Conservation (phyloP, 2,113 vertebrate genomes). For the Probosciger aterrimus region DNA sequence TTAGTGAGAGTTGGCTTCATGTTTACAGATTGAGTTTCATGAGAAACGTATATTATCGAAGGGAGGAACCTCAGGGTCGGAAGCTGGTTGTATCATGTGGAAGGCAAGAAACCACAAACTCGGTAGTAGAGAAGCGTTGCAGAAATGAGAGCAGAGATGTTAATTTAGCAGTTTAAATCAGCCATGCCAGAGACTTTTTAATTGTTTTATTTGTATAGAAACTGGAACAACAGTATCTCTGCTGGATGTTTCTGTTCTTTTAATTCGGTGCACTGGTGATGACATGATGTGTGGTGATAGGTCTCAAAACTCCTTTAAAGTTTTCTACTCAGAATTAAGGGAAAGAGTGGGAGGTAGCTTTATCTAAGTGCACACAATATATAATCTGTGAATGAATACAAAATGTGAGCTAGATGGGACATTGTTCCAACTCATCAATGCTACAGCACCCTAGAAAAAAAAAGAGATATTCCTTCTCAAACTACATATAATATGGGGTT, state of each 20-base stretch:
- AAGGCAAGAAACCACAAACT: conserved; percentile 20
- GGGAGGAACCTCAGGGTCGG: not conserved
- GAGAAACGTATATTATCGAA: not conserved
- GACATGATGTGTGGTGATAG: not conserved
- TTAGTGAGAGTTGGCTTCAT: not conserved
- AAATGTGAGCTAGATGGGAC: not conserved
- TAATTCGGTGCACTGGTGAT: not conserved
- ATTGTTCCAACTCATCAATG: not conserved
- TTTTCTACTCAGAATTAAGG: not conserved
- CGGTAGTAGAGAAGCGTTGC: not conserved
- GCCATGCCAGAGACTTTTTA: not conserved
- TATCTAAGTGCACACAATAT: not conserved
- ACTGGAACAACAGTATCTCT: not conserved
- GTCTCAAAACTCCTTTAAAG: not conserved
- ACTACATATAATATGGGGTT: not conserved
- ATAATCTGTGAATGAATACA: not conserved
- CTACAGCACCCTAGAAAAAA: not conserved
- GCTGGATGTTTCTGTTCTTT: not conserved
- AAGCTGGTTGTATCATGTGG: not conserved
- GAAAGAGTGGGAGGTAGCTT: not conserved
- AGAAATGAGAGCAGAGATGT: not conserved
- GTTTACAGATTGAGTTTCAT: not conserved
- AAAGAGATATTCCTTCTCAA: not conserved
- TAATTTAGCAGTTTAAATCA: not conserved
- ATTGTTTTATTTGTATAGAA: not conserved